Evolutionary conservation across 2,797 vertebrate genomes (phyloP).

Genomic region (Arctocebus calabarensis): DNA sequence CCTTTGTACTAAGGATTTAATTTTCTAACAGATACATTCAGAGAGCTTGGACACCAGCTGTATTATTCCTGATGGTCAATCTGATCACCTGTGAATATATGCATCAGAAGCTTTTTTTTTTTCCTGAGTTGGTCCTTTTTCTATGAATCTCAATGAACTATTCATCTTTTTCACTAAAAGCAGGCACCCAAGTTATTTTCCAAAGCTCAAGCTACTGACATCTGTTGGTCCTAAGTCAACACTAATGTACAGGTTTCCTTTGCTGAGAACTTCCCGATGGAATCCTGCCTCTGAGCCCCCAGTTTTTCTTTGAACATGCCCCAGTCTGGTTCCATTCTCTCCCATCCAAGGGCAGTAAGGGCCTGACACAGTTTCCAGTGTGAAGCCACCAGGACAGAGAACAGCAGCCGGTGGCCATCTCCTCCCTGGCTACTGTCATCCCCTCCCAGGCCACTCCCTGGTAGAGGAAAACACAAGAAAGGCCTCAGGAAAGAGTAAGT

Average conservation of each 20-base stretch:
- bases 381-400: neutral
- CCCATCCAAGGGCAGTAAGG: neutral
- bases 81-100: neutral
- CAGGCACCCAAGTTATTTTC: neutral
- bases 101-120: neutral
- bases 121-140: neutral
- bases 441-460: neutral
- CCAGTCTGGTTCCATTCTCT: neutral
- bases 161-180: neutral
- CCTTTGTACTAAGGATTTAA: neutral
- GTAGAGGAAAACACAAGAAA: neutral
- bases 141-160: neutral
- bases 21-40: neutral
- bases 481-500: neutral
- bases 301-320: neutral
- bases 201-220: neutral
- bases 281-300: neutral
- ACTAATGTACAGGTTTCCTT: neutral
- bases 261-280: neutral
- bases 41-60: neutral
- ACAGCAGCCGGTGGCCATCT: fast-evolving
- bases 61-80: neutral
- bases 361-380: fast-evolving
- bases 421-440: fast-evolving
- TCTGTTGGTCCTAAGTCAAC: neutral